Conservation (phyloP, 2,888 invertebrate species). For the Hoplodrina ambigua region DNA sequence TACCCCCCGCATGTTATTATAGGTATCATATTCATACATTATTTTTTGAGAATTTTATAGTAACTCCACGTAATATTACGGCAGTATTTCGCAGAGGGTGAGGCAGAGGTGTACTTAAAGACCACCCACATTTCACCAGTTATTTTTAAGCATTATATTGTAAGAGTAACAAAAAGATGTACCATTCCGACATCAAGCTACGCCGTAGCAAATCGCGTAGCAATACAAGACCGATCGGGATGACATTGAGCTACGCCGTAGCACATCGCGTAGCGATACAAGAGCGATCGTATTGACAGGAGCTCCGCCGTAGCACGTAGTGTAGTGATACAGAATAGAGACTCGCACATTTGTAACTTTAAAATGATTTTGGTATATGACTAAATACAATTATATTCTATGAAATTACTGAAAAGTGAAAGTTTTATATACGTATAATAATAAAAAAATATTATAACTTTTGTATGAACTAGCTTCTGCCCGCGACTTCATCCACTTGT, state of each 20-base stretch:
- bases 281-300: too few relatives aligned
- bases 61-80: not conserved
- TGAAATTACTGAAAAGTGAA: too few relatives aligned
- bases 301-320: slow-evolving; percentile 16
- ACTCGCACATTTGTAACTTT: too few relatives aligned
- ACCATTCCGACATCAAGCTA: not conserved
- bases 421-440: too few relatives aligned
- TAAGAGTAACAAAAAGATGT: not conserved
- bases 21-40: slow-evolving; percentile 9
- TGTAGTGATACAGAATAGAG: not conserved
- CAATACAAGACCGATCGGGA: too few relatives aligned
- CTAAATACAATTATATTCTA: too few relatives aligned
- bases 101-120: not conserved
- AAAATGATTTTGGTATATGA: too few relatives aligned
- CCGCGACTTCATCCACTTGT: too few relatives aligned
- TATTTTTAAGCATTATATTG: not conserved
- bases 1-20: slow-evolving; percentile 18
- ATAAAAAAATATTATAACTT: too few relatives aligned
- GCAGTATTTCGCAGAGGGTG: not conserved
- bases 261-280: not conserved
- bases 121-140: too few relatives aligned
- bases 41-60: not conserved
- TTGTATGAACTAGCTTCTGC: too few relatives aligned
- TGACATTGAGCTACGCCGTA: slow-evolving; percentile 18
- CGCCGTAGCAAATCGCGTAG: not conserved